These are phyloP conservation scores for Xestia rhomboidea DNA, from an alignment of 2,888 invertebrate genomes.

Conservation along the genomic window DNA sequence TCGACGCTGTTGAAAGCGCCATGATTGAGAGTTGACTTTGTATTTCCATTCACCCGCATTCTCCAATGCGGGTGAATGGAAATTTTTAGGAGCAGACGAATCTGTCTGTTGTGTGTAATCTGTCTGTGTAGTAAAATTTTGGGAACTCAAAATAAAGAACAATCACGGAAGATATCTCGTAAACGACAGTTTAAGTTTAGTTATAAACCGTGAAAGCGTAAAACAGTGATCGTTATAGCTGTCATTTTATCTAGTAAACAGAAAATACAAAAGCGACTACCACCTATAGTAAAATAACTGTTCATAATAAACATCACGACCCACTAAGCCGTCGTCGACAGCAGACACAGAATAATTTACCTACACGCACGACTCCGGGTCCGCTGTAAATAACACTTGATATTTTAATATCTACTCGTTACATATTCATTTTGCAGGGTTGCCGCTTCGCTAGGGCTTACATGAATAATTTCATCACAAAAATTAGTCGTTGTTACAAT, in stretches of 20 bases:
- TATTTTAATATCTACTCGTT: conserved; percentile 71
- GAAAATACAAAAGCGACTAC: conserved; percentile 2
- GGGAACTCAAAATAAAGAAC: too few relatives aligned
- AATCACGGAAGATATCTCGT: too few relatives aligned
- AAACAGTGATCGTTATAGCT: too few relatives aligned
- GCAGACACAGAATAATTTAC: conserved; percentile 69
- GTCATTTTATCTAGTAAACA: neutral
- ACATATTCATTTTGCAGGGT: conserved; percentile 67
- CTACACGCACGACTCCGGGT: conserved; percentile 51
- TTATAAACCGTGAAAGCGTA: too few relatives aligned
- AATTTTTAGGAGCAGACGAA: too few relatives aligned
- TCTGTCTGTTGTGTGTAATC: too few relatives aligned
- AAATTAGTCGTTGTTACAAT: conserved; percentile 48
- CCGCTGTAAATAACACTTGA: conserved; percentile 70
- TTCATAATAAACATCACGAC: conserved; percentile 54
- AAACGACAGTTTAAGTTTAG: too few relatives aligned
- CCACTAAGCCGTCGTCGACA: conserved; percentile 52
- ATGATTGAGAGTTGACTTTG: too few relatives aligned
- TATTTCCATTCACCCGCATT: too few relatives aligned
- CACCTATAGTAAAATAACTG: conserved; percentile 2
- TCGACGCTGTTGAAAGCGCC: too few relatives aligned
- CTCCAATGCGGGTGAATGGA: too few relatives aligned
- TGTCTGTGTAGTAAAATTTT: too few relatives aligned
- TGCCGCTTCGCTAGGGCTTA: conserved; percentile 36
- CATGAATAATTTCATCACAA: conserved; percentile 46